These are phyloP conservation scores for Amyelois transitella DNA, from an alignment of 1,140 invertebrate species.

Conservation along the genomic window DNA sequence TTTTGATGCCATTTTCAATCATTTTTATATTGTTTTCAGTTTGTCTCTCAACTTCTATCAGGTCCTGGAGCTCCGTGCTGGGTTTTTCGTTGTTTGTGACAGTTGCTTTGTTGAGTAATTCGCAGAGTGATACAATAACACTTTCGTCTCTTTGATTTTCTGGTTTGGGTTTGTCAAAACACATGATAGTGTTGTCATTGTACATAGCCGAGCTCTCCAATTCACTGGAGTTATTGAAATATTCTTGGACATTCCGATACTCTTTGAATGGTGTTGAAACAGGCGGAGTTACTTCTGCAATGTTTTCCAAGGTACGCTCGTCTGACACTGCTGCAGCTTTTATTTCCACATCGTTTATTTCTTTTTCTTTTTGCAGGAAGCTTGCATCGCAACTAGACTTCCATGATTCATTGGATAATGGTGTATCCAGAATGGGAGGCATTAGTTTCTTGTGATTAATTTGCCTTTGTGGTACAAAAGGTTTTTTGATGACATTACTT, in stretches of 20 bases:
- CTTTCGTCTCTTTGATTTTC: constrained; percentile 44
- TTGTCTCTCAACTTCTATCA: constrained; percentile 39
- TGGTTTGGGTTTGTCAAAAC: constrained; percentile 43
- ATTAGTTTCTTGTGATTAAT: constrained; percentile 7
- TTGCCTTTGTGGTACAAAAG: constrained; percentile 11
- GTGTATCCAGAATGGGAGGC: constrained; percentile 24
- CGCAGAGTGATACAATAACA: constrained; percentile 52
- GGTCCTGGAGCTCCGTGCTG: constrained; percentile 32
- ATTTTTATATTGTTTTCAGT: constrained; percentile 39
- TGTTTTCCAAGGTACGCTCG: constrained; percentile 40
- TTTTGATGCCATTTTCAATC: constrained; percentile 37
- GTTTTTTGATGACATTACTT: constrained; percentile 22
- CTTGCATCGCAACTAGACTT: constrained; percentile 51
- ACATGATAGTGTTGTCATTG: constrained; percentile 51
- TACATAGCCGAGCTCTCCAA: constrained; percentile 31
- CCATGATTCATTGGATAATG: constrained; percentile 47
- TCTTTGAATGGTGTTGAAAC: constrained; percentile 56
- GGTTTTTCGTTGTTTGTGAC: constrained; percentile 24
- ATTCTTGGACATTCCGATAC: constrained; percentile 50
- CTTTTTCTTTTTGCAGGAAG: constrained; percentile 55
- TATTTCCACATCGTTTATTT: constrained; percentile 46
- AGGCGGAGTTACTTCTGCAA: constrained; percentile 39
- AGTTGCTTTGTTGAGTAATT: constrained; percentile 48
- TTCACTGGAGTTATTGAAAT: constrained; percentile 41
- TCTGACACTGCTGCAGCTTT: constrained; percentile 28